Evolutionary conservation across 2,888 invertebrate species (phyloP), one percentile per base, ranked within the genome.

Genomic region (Volucella inflata): DNA sequence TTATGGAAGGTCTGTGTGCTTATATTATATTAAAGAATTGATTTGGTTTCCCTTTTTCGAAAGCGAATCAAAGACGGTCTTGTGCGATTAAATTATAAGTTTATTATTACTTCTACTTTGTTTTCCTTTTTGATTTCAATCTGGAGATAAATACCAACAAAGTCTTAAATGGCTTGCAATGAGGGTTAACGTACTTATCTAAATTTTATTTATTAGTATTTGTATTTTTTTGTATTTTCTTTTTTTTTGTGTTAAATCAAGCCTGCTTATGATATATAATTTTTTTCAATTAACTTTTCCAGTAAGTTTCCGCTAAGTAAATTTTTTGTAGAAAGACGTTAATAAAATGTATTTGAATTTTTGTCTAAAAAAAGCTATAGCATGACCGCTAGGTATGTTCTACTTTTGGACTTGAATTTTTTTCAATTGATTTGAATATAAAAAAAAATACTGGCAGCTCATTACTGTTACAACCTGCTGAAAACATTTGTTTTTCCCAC

Each of bases 51-150:
- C 65, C 30, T 60, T 14, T 60, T 59, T 62, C 48, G 44, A 65
- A 84, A 70, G 55, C 62, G 59, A 75, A 59, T 70, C 44, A 70
- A 51, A 60, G 60, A 50, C 42, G 57, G 44, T 79, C 74, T 84
- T 84, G 84, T 80, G 84, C 84, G 75, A 75, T 84, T 67, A 14
- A 60, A 62, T 70, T 75, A 14, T 64, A 53, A 71, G 38, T 17
- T 70, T 62, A 50, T 70, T 59, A 65, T 51, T 2, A 50, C 1
- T 21, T n/a, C 8, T 30, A 10, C 11, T 60, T n/a, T 44, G 16
- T 36, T 42, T 68, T 14, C 4, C 1, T 12, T 42, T 10, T 42
- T 21, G 17, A 53, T 67, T 53, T 74, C 59, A 78, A 83, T 46
- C 44, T 62, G 38, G 36, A 62, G 57, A 30, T 21, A 67, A 50